Conservation (phyloP, 2,888 invertebrate species). For the Callinectes sapidus region DNA sequence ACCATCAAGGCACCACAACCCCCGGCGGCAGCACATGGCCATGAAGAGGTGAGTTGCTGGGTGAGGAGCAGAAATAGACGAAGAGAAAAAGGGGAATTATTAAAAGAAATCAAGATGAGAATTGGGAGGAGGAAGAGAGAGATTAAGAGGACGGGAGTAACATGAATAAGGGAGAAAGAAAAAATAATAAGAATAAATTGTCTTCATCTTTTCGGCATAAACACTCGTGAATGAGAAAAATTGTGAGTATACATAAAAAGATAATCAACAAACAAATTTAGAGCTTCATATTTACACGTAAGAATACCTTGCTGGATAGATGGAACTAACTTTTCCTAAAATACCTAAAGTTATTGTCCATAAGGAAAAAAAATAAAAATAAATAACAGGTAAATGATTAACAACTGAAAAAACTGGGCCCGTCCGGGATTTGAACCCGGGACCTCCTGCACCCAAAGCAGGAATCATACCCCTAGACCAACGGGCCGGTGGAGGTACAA, state of each 20-base stretch:
- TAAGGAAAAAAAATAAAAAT: too few species aligned
- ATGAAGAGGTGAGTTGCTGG: constrained; percentile 41
- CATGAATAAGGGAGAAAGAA: too few species aligned
- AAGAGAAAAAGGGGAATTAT: not conserved
- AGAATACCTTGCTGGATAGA: too few species aligned
- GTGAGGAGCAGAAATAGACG: not conserved
- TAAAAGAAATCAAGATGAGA: not conserved
- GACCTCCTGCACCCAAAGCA: constrained; percentile 82
- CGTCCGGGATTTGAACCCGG: constrained; percentile 82
- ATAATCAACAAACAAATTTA: too few species aligned
- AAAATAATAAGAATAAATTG: too few species aligned
- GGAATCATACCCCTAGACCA: constrained; percentile 81
- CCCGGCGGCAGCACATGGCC: not conserved
- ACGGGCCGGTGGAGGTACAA: constrained; percentile 58
- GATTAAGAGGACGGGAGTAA: not conserved
- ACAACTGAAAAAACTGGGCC: constrained; percentile 76
- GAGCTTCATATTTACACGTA: too few species aligned
- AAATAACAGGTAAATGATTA: not conserved
- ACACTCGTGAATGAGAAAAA: too few species aligned
- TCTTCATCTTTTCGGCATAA: too few species aligned
- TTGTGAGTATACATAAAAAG: too few species aligned
- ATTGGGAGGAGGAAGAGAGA: not conserved
- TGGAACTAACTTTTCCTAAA: too few species aligned
- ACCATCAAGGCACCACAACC: not conserved
- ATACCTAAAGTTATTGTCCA: too few species aligned